Evolutionary conservation across 2,797 vertebrate genomes (phyloP), one percentile per base, ranked within the genome.

Genomic region (Sibirionetta formosa): DNA sequence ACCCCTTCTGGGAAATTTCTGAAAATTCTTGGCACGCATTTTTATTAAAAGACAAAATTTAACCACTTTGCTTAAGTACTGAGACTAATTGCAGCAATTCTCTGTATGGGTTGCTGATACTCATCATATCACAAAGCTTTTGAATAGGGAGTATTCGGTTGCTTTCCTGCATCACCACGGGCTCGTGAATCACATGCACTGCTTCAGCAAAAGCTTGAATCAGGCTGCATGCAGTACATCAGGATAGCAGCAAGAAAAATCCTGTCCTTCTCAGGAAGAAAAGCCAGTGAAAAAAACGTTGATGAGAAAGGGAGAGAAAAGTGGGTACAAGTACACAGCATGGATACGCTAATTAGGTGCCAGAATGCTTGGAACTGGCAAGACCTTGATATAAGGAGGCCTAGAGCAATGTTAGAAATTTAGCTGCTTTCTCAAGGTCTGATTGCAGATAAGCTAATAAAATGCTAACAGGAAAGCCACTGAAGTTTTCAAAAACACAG

Each of bases 131-230:
- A 64, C 56, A 79, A 72, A 19, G 73, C 15, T 86, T 81, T 33
- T 2, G 0, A 48, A 31, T 0, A 70, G 14, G 22, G 31, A 86
- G 14, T 7, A 71, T 90, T 87, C 42, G 8, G 18, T 61, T 54
- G 31, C 50, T 75, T 94, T 84, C 65, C 60, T 75, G 9, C 31
- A 53, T 51, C 56, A 56, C 31, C 38, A 88, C 0, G 9, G 27
- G 33, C 48, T 90, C 56, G 53, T 2, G 23, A 92, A 33, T 26
- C 79, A 56, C 24, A 80, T 18, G n/a, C 13, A 57, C 14, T 66
- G 11, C 63, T 46, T 79, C 86, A 86, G 77, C 7, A 83, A 68
- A 78, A 9, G 12, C 46, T 95, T 94, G 86, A 40, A 90, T 86
- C 64, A 68, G 9, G 44, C 44, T 80, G 15, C 1, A 0, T 68